Evolutionary conservation across 2,797 vertebrate species (phyloP), one percentile per base, ranked within the genome.

Genomic region (Pogonophryne albipinna): DNA sequence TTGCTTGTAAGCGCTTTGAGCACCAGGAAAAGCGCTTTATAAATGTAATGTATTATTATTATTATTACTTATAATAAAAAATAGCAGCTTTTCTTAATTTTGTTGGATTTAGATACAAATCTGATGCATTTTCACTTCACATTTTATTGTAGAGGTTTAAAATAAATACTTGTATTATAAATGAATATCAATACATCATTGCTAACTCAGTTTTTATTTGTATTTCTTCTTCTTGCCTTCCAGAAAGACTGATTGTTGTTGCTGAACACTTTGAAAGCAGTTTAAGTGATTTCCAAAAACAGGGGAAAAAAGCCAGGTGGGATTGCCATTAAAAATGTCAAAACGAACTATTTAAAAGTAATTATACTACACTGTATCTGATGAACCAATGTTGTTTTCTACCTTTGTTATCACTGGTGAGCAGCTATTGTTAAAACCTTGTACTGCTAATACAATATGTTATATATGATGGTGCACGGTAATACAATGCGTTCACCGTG

Each of bases 241-340:
- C 86, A 99, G 98, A 99, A 83, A 95, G 98, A 42, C 94, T 99
- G 73, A 97, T 99, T 79, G 97, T 99, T 72, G 98, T 98, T 1
- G 96, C 97, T 65, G 98, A 99, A 76, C 98, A 99, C 88, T 97
- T 96, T 93, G 96, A 96, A 81, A 95, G 64, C 80, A 96, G 94
- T 82, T 89, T 99, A 73, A 97, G 95, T 91, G 96, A 97, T 82
- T 93, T 98, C 83, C 94, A 97, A 50, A 96, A 94, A 86, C 95
- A 95, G 66, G 92, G 95, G 51, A 96, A 95, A 79, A 93, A 95
- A 47, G 89, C 93, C 82, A 97, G 97, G 98, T 99, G 94, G 92
- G 80, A 46, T 51, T 11, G 20, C 19, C 0, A 66, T 75, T 41
- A 60, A 16, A 31, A 15, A 38, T 38, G 7, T 51, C 16, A 2